Conservation (phyloP, 2,113 vertebrate genomes). For the Speoplatyrhinus poulsoni region DNA sequence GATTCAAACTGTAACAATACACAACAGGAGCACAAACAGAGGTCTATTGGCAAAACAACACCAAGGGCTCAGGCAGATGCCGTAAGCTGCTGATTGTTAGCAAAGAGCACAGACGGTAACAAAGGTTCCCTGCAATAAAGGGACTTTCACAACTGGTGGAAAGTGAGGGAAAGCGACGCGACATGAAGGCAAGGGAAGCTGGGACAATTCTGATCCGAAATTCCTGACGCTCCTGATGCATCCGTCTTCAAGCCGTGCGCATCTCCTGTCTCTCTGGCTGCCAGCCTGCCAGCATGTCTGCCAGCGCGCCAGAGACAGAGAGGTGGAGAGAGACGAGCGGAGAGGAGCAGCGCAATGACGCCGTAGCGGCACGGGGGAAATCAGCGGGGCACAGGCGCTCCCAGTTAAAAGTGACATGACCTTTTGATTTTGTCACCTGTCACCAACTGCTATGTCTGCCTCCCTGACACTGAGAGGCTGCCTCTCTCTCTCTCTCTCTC, state of each 20-base stretch:
- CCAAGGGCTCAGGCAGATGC: constrained; percentile 60
- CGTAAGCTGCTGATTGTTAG: constrained; percentile 67
- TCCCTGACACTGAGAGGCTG: constrained; percentile 67
- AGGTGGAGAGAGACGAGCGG: constrained; percentile 30
- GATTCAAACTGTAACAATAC: constrained; percentile 37
- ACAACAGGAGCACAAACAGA: constrained; percentile 46
- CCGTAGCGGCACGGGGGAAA: constrained; percentile 86
- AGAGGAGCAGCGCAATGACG: constrained; percentile 47
- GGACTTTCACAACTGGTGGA: constrained; percentile 55
- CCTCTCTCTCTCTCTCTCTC: constrained; percentile 45
- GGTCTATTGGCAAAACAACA: constrained; percentile 68
- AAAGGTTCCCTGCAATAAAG: constrained; percentile 77
- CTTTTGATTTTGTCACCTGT: constrained; percentile 97
- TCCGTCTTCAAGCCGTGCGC: constrained; percentile 74
- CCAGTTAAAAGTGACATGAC: constrained; percentile 97
- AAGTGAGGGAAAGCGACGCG: constrained; percentile 49
- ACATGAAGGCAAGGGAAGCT: constrained; percentile 68
- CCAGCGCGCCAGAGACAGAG: constrained; percentile 43
- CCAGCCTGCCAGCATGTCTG: constrained; percentile 71
- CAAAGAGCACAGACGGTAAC: constrained; percentile 75
- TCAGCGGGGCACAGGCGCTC: constrained; percentile 93
- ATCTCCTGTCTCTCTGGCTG: constrained; percentile 69
- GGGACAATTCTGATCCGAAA: constrained; percentile 62
- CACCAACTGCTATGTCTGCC: constrained; percentile 84
- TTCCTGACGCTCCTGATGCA: constrained; percentile 70